These are phyloP conservation scores for Agapornis roseicollis DNA, from an alignment of 2,113 vertebrate species.

Conservation along the genomic window DNA sequence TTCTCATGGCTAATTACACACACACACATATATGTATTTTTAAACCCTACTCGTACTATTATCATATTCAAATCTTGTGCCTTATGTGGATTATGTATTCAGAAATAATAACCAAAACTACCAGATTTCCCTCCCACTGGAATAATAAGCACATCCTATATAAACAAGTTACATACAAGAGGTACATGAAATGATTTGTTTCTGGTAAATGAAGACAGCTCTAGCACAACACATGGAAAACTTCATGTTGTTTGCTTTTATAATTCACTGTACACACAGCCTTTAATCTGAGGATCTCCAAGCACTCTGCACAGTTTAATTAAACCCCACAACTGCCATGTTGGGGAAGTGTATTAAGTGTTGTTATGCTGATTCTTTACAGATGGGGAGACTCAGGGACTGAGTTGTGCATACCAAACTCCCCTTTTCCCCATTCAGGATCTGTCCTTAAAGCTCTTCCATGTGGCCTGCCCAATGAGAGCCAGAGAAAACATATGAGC, in stretches of 20 bases:
- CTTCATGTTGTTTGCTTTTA: constrained; percentile 59
- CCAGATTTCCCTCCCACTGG: background rate
- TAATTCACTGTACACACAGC: constrained; percentile 35
- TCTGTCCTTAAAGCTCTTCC: background rate
- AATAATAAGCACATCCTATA: constrained; percentile 8
- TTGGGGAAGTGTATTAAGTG: constrained; percentile 21
- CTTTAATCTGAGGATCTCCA: constrained; percentile 26
- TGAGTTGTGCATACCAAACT: background rate
- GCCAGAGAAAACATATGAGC: background rate
- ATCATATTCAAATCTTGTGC: background rate
- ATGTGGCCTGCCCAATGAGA: background rate
- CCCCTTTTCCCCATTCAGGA: background rate
- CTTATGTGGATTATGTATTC: background rate
- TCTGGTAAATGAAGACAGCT: constrained; percentile 45
- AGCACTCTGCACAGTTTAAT: constrained; percentile 41
- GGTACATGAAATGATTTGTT: constrained; percentile 19
- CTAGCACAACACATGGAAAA: constrained; percentile 39
- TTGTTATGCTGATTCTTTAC: constrained; percentile 50
- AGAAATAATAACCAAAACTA: background rate
- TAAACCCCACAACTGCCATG: constrained; percentile 40
- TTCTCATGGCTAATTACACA: background rate
- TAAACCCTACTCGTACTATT: background rate
- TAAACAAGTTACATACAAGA: constrained; percentile 14
- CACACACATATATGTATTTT: background rate
- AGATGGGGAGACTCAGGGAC: background rate